Evolutionary conservation across 2,888 invertebrate species (phyloP).

Genomic region (Geophilus truncorum): DNA sequence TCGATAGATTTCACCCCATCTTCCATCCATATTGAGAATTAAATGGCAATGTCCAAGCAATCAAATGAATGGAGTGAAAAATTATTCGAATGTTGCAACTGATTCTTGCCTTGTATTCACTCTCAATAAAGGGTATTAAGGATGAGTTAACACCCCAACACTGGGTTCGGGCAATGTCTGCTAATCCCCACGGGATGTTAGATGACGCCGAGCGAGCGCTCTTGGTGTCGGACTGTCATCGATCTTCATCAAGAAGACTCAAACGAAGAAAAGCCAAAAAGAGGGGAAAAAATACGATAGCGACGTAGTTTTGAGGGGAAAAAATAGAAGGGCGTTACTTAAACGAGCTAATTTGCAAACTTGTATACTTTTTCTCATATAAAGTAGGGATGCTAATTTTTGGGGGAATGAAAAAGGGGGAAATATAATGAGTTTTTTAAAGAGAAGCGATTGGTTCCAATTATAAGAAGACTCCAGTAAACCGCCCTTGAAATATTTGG

Average conservation of each 20-base stretch:
- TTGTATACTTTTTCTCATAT: not conserved
- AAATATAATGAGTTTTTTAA: conserved; percentile 4
- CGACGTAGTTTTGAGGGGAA: not conserved
- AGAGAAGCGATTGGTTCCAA: not conserved
- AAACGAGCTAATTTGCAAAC: conserved; percentile 11
- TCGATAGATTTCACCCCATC: not conserved
- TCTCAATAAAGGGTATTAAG: conserved; percentile 22
- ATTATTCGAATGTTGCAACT: not conserved
- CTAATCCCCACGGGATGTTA: not conserved
- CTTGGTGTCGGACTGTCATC: not conserved
- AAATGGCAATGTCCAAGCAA: not conserved
- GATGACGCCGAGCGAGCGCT: not conserved
- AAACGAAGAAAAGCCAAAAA: not conserved
- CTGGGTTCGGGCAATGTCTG: not conserved
- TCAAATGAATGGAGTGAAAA: conserved; percentile 6
- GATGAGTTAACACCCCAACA: not conserved
- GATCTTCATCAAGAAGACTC: conserved; percentile 21
- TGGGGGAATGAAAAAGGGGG: not conserved
- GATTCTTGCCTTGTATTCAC: not conserved
- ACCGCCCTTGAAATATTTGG: not conserved
- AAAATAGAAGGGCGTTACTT: not conserved
- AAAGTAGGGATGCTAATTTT: not conserved
- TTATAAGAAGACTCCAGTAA: not conserved
- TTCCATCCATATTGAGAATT: not conserved
- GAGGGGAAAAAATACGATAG: too few relatives aligned